Base-by-base conservation (phyloP, 1,140 invertebrate species). In the Brachystomella parvula region DNA sequence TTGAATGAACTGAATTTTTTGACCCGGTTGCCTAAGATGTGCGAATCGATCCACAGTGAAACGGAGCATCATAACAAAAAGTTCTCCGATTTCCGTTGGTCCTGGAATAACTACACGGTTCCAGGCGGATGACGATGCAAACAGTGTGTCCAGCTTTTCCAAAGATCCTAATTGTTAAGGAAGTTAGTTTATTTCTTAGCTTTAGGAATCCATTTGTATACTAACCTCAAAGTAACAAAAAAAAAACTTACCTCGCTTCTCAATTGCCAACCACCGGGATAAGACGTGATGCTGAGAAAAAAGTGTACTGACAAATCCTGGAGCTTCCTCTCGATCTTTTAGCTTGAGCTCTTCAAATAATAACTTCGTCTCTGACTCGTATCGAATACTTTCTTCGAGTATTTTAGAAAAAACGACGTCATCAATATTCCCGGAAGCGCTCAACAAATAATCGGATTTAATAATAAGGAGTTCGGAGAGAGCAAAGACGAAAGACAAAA, bases 101-200 rank as follows among this genome's bases (percentile, higher is more conserved):
- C 69, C 72, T 26, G 72, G 66, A 26, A 66, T 58, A 44, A 70
- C 59, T 1, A 67, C 63, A 47, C 69, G 63, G 21, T 67, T 62
- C 72, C 72, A 73, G 15, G 72, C 69, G 2, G 72, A 69, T n/a
- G 67, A 39, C 26, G 72, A 73, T 29, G 53, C 28, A 49, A 73
- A 73, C 39, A 73, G 63, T 32, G 67, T 69, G 60, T 73, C 72
- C 53, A 73, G 21, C 33, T 73, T 73, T 53, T 71, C 65, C n/a
- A 67, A 49, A 28, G 64, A 71, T 0, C 67, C 69, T 71, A 39
- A 1, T 24, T 6, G 62, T 30, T 60, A 32, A n/a, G 1, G 19
- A 47, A 32, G 24, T 30, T 15, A 24, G 28, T 39, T 3, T 60
- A 21, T 30, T 2, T 6, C 28, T n/a, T n/a, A n/a, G n/a, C n/a